Percentiles rank a stretch among this genome's conserved stretches.
Evolutionary conservation across 2,113 vertebrate genomes (phyloP).

Genomic region (Cyrtonyx montezumae): DNA sequence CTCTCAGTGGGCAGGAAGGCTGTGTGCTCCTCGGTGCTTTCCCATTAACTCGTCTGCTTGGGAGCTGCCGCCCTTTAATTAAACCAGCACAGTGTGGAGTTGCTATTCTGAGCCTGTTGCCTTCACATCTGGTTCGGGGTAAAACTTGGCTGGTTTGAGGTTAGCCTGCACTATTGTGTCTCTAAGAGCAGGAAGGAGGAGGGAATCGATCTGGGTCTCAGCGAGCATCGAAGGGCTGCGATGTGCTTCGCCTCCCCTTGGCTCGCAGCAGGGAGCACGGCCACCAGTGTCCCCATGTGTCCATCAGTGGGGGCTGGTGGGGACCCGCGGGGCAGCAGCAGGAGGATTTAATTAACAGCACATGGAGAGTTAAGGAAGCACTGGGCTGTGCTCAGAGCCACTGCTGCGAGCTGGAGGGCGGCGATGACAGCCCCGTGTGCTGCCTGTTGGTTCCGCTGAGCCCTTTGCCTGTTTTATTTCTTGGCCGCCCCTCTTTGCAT

Average conservation of each 20-base stretch:
- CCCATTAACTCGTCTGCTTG: background rate
- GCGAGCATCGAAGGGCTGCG: accelerated
- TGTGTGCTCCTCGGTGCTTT: conserved; percentile 2
- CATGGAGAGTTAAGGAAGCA: background rate
- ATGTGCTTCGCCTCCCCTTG: background rate
- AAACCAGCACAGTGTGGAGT: background rate
- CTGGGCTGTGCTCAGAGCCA: background rate
- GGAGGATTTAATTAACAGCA: conserved; percentile 33
- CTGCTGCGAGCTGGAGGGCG: background rate
- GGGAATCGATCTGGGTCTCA: conserved; percentile 3
- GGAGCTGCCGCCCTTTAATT: conserved; percentile 41
- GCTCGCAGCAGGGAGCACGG: accelerated
- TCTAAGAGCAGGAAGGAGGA: background rate
- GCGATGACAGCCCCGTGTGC: background rate
- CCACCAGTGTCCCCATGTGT: background rate
- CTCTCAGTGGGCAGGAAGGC: background rate
- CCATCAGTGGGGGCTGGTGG: background rate
- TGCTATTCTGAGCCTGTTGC: background rate
- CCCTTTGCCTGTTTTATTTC: background rate
- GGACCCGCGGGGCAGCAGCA: accelerated
- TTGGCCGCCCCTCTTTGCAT: background rate
- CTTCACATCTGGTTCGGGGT: conserved; percentile 46
- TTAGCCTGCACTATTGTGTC: background rate
- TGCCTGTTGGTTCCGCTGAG: background rate
- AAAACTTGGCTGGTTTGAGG: background rate